Evolutionary conservation across 1,140 invertebrate genomes (phyloP), one percentile per base, ranked within the genome.

Genomic region (Drosophila simulans): DNA sequence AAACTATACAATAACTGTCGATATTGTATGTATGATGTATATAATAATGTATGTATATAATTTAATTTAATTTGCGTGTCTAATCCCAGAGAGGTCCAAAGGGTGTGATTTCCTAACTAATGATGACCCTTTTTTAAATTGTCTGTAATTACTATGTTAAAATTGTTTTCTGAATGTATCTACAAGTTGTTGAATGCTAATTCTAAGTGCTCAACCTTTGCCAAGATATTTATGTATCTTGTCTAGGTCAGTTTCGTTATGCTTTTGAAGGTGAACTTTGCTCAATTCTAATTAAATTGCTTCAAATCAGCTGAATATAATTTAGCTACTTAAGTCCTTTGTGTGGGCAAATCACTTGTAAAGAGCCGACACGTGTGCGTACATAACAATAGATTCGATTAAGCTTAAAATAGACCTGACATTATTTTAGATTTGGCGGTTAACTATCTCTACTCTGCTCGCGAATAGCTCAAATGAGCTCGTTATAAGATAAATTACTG

Each of bases 401-500:
- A 25, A 51, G 22, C 25, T 40, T 3, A 7, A 27, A 27, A 25
- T 42, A 7, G 25, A 60, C 17, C 15, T 31, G n/a, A 10, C 4
- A 31, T 45, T 15, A 59, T 40, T 15, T 25, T 12, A 20, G 42
- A 5, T 22, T 1, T 11, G 8, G 15, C 25, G 7, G 25, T 12
- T 10, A 34, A 13, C 25, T 34, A 11, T 17, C 31, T 39, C 13
- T 13, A n/a, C 3, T 27, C 15, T 20, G 10, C 17, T 17, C 22
- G 15, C 10, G 5, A n/a, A 10, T n/a, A 5, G 31, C 20, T 17
- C 22, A 12, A 49, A 31, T 8, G 17, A n/a, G 15, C 40, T 69
- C n/a, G 25, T 49, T 49, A 65, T 46, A 37, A 31, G 13, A 20
- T 49, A 22, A 86, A 88, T 86, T 85, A 57, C 58, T n/a, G 70